Evolutionary conservation across 2,797 vertebrate genomes (phyloP), one percentile per base, ranked within the genome.

Genomic region (Triplophysa yarkandensis): DNA sequence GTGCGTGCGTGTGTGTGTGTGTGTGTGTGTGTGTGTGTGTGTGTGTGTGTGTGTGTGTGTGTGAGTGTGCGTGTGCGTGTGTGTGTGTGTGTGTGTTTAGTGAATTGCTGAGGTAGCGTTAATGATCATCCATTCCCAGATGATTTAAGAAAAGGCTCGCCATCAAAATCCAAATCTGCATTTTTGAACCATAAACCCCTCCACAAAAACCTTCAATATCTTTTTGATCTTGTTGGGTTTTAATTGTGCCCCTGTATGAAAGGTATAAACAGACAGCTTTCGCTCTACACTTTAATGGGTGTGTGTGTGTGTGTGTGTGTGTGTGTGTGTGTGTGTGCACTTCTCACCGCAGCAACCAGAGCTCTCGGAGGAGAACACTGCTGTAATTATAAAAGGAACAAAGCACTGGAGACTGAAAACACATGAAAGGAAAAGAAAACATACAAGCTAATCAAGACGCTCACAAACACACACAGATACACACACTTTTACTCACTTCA

Each of bases 301-400:
- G 81, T 82, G 77, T 82, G 79, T 61, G 58, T 58, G 71, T 63
- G 41, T 27, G 14, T 61, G 74, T 52, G 44, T 41, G 62, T 28
- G 63, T 41, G 63, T 44, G 82, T 85, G 84, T 82, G 86, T 82
- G 85, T 63, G 84, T 80, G 82, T 74, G 58, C 0, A 6, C 16
- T 62, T 16, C 30, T 50, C 82, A 84, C 84, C 19, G 82, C 82
- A 88, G 86, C 75, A 80, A 67, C 64, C 60, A 78, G 78, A 41
- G 28, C 86, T 91, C 88, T 92, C 91, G 39, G 83, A 91, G 90
- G 89, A 91, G 85, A 88, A 79, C 86, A 80, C 72, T 79, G 82
- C 83, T 88, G 89, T 91, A 93, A 93, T 93, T 92, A 92, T 89
- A 88, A 91, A 87, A 87, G 76, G 88, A 91, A 92, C 89, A 92